These are phyloP conservation scores for Oenanthe oenanthe DNA, from an alignment of 2,113 vertebrate genomes.

Conservation along the genomic window DNA sequence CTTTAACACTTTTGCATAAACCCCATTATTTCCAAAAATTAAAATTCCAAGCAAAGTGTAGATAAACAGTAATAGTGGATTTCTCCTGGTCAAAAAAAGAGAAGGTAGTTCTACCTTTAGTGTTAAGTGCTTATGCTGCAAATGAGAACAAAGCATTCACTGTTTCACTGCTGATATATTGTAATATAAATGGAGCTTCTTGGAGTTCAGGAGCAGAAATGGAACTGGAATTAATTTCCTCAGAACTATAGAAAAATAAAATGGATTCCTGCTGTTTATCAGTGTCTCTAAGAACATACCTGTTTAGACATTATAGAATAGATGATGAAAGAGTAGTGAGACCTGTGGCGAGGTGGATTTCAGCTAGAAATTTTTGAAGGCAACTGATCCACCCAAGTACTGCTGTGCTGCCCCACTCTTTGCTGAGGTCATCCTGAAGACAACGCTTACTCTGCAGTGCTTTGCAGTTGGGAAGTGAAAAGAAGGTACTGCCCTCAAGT, in stretches of 20 bases:
- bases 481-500: neutral
- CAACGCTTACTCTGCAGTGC: rapidly evolving
- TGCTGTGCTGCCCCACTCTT: neutral
- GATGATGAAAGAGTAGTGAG: neutral
- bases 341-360: neutral
- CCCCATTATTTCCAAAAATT: neutral
- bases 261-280: neutral
- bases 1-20: neutral
- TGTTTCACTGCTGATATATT: neutral
- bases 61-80: neutral
- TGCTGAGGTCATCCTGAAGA: neutral
- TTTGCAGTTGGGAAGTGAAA: neutral
- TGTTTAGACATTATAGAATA: neutral
- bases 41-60: neutral
- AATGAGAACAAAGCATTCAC: neutral
- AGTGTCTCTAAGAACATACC: neutral
- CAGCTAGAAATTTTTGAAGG: neutral
- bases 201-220: neutral
- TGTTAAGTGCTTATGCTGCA: neutral
- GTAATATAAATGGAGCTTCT: neutral
- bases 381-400: neutral
- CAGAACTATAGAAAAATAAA: neutral
- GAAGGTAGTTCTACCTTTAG: neutral
- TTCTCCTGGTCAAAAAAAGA: neutral
- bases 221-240: neutral